Base-by-base conservation (phyloP, 2,113 vertebrate species). In the Xenopus borealis region DNA sequence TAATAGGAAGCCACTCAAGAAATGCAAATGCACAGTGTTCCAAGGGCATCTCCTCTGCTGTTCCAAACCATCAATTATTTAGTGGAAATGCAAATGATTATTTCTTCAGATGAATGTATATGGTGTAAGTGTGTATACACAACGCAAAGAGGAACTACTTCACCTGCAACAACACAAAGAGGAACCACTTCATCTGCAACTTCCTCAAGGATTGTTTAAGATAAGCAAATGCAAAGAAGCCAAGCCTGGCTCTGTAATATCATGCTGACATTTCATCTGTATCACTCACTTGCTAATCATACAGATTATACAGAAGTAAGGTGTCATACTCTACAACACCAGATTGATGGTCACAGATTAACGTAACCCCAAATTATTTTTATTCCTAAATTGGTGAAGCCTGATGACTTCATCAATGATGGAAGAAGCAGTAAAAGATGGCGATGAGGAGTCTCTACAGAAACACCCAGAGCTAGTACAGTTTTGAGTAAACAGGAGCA, bases 41-140 rank as follows among this genome's bases (percentile, higher is more conserved):
- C 71, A 55, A 63, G 71, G 71, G 13, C 71, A 72, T 72, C 20
- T 40, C 64, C 47, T 72, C 13, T 47, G 18, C 70, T 16, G 17
- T 9, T 55, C 7, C 53, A 55, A 16, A 7, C 7, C 17, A 7
- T 40, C 53, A 4, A 13, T 55, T 55, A 55, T 55, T 55, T n/a
- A 55, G 53, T 16, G 17, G 6, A 55, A 55, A 55, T 55, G 16
- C 53, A 55, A 55, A 55, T n/a, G 53, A 55, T 55, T 55, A 50
- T 9, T 7, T 16, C 53, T 55, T 55, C 9, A 16, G 6, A 55
- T 55, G 17, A 55, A 50, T 12, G 14, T 55, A 2, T 4, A 55
- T 55, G 13, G 53, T 55, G 53, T n/a, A 55, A 55, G 53, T 16
- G 17, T 16, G 53, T 12, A 55, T 55, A 7, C 53, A 9, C 53